These are phyloP conservation scores for Rhinolophus ferrumequinum DNA, from an alignment of 2,113 vertebrate species.

Conservation along the genomic window DNA sequence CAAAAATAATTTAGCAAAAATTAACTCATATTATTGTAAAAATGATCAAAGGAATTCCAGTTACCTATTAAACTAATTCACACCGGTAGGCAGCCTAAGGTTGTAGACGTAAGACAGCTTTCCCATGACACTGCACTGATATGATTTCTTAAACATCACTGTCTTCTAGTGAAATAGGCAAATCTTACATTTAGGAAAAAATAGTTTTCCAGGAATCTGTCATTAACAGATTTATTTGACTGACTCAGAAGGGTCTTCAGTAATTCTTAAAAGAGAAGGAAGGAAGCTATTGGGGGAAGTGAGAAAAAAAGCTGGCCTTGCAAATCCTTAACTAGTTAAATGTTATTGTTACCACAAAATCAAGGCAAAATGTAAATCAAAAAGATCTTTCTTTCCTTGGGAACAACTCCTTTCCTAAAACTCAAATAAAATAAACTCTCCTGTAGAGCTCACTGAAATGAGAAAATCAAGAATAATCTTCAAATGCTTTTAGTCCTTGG, in stretches of 20 bases:
- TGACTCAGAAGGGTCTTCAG: not conserved
- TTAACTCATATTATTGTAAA: not conserved
- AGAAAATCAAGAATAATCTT: conserved; percentile 28
- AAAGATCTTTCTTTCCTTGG: not conserved
- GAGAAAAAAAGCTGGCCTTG: not conserved
- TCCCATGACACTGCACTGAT: not conserved
- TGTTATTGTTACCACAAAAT: conserved; percentile 13
- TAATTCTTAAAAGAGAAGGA: not conserved
- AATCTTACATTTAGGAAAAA: not conserved
- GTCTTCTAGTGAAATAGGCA: not conserved
- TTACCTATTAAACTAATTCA: not conserved
- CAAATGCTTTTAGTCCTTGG: not conserved
- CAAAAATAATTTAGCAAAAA: not conserved
- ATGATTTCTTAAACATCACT: not conserved
- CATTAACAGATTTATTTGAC: not conserved
- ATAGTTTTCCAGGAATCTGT: not conserved
- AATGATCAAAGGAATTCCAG: not conserved
- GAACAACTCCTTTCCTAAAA: not conserved
- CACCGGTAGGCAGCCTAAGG: not conserved
- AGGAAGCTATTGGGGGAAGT: not conserved
- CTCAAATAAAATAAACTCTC: not conserved
- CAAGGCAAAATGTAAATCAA: not conserved
- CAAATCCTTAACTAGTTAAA: conserved; percentile 19
- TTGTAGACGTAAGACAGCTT: not conserved
- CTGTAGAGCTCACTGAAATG: not conserved